Conservation (phyloP, 2,797 vertebrate species). For the Sternarchorhynchus goeldii region DNA sequence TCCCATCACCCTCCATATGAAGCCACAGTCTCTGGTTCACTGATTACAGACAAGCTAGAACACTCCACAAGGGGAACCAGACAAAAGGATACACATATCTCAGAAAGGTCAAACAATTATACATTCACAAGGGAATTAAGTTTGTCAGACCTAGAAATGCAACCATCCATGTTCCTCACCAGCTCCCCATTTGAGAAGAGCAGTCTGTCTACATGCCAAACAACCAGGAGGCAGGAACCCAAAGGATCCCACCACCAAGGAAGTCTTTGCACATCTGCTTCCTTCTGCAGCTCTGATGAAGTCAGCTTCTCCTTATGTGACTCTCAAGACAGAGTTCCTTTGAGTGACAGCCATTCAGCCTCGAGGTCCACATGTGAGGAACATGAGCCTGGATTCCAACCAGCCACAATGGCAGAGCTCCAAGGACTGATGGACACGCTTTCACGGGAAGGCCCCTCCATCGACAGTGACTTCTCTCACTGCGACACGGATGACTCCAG, state of each 20-base stretch:
- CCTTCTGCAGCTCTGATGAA: constrained; percentile 52
- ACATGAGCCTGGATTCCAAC: constrained; percentile 17
- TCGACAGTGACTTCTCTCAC: constrained; percentile 82
- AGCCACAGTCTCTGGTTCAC: constrained; percentile 1
- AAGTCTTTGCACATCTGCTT: constrained; percentile 53
- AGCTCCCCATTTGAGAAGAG: constrained; percentile 49
- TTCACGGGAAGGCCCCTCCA: constrained; percentile 72
- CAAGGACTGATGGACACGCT: constrained; percentile 68
- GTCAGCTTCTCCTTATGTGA: constrained; percentile 27
- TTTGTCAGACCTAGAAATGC: constrained; percentile 33
- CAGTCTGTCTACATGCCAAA: neutral
- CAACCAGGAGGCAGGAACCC: constrained; percentile 9
- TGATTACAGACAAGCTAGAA: constrained; percentile 8
- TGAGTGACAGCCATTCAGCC: constrained; percentile 62
- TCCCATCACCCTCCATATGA: constrained; percentile 56
- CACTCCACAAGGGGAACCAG: constrained; percentile 18
- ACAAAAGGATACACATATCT: constrained; percentile 1
- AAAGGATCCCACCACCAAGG: constrained; percentile 39
- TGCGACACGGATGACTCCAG: constrained; percentile 79
- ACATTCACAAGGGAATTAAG: constrained; percentile 13
- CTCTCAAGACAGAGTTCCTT: constrained; percentile 2
- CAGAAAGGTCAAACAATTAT: constrained; percentile 13
- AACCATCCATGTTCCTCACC: constrained; percentile 44
- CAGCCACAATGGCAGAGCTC: constrained; percentile 57
- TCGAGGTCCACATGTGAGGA: constrained; percentile 65